Evolutionary conservation across 2,797 vertebrate species (phyloP), one percentile per base, ranked within the genome.

Genomic region (Lutjanus campechanus): DNA sequence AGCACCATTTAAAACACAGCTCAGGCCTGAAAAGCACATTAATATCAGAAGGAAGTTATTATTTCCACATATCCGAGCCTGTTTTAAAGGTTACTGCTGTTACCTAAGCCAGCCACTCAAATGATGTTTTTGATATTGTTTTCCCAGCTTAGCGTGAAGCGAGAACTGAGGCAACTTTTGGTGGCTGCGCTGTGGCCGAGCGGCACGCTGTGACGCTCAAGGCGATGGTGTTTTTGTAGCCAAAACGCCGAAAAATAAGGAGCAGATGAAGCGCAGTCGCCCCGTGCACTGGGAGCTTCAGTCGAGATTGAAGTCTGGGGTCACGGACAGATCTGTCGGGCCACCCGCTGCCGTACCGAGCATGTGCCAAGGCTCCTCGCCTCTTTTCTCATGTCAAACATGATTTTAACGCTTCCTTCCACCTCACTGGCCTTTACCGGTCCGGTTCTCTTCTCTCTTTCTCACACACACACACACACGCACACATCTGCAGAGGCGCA

Each of bases 1-100:
- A 91, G 81, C 73, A 44, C 29, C 74, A 65, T 90, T 85, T 85
- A 89, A 84, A 90, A 36, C 25, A 70, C 77, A n/a, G 53, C 79
- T 59, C 72, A n/a, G 36, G 11, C 51, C 71, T 54, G 19, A 76
- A 79, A 75, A 78, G 68, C 65, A 58, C 65, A 83, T 84, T 82
- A 47, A 79, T 71, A 73, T 83, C 82, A 82, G 81, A 83, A 64
- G 73, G 69, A 83, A 83, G 76, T 79, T 51, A 43, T 81, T 76
- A 76, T 82, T 87, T 46, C 58, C 36, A 22, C 65, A 74, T 63
- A 55, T 79, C 61, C 5, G 5, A 49, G 36, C 20, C 47, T 51
- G 5, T 59, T 76, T 77, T 20, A 54, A 69, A 69, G 47, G 50
- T 46, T 54, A 55, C 54, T 6, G 0, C 70, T 16, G 70, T 83